Evolutionary conservation across 2,797 vertebrate species (phyloP).

Genomic region (Schizopygopsis malacanthus): DNA sequence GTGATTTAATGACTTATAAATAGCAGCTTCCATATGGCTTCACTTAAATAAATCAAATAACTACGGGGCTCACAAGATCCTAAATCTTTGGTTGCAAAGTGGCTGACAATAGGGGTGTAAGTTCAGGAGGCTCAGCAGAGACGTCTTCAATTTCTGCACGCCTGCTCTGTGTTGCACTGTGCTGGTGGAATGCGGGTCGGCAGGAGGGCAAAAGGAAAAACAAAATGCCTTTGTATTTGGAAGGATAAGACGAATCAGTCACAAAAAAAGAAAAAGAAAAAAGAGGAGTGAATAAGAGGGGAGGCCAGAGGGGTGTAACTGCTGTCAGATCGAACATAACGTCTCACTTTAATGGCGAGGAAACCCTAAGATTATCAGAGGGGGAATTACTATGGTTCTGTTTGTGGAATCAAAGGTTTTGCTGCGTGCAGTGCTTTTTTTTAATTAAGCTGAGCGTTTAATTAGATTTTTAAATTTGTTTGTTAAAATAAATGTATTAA

Average conservation of each 20-base stretch:
- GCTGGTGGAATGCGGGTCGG: conserved; percentile 87
- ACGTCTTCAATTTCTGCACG: conserved; percentile 81
- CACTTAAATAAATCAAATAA: conserved; percentile 80
- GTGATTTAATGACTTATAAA: conserved; percentile 73
- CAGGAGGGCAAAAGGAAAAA: conserved; percentile 86
- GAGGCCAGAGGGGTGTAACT: conserved; percentile 77
- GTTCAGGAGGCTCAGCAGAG: conserved; percentile 69
- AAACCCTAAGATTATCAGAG: conserved; percentile 77
- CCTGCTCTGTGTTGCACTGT: conserved; percentile 70
- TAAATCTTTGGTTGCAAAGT: conserved; percentile 69
- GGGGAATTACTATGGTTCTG: conserved; percentile 75
- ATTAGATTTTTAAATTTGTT: neutral
- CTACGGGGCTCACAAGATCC: conserved; percentile 69
- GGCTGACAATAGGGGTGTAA: conserved; percentile 69
- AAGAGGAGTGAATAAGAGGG: conserved; percentile 64
- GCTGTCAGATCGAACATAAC: conserved; percentile 81
- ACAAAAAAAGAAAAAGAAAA: conserved; percentile 58
- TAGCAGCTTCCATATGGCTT: conserved; percentile 68
- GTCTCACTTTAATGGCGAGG: conserved; percentile 79
- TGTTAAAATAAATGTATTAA: neutral
- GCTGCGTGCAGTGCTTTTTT: neutral
- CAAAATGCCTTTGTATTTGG: conserved; percentile 91
- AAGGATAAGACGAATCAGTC: conserved; percentile 81
- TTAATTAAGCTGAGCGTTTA: neutral
- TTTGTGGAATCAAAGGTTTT: conserved; percentile 48